These are phyloP conservation scores for Pedetes capensis DNA, from an alignment of 2,113 vertebrate species.

Conservation along the genomic window DNA sequence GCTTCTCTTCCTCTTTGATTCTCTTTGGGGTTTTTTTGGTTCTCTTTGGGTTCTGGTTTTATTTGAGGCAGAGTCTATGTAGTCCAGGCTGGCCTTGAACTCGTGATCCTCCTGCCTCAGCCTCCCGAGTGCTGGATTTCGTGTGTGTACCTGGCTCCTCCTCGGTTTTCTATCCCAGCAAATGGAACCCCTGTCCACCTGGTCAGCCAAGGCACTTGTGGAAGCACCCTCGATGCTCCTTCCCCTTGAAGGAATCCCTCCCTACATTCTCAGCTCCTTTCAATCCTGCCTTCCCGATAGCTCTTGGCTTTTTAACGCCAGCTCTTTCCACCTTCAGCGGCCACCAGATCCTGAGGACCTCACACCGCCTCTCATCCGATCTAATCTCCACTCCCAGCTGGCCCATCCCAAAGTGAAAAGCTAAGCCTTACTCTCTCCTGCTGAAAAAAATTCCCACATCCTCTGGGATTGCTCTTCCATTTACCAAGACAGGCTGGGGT, in stretches of 20 bases:
- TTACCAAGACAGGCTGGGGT: background rate
- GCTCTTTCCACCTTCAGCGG: background rate
- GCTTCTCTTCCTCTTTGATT: background rate
- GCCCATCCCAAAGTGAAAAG: rapidly evolving
- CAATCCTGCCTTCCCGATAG: background rate
- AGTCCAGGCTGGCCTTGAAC: too few relatives aligned
- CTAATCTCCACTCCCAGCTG: background rate
- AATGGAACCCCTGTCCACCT: background rate
- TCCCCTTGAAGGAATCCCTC: background rate
- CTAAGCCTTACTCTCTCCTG: background rate
- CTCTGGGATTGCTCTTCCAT: background rate
- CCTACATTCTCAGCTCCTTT: background rate
- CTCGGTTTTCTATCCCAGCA: background rate
- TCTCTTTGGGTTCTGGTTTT: too few relatives aligned
- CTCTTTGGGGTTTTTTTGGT: too few relatives aligned
- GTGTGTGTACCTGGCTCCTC: too few relatives aligned
- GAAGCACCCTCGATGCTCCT: background rate
- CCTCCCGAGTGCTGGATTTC: too few relatives aligned
- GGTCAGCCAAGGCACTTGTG: background rate
- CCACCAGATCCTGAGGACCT: background rate
- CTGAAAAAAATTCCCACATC: background rate
- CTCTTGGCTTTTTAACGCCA: background rate
- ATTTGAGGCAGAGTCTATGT: too few relatives aligned
- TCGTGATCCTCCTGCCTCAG: too few relatives aligned
- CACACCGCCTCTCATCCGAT: background rate